Conservation (phyloP, 2,888 invertebrate genomes). For the Dysmachus trigonus region DNA sequence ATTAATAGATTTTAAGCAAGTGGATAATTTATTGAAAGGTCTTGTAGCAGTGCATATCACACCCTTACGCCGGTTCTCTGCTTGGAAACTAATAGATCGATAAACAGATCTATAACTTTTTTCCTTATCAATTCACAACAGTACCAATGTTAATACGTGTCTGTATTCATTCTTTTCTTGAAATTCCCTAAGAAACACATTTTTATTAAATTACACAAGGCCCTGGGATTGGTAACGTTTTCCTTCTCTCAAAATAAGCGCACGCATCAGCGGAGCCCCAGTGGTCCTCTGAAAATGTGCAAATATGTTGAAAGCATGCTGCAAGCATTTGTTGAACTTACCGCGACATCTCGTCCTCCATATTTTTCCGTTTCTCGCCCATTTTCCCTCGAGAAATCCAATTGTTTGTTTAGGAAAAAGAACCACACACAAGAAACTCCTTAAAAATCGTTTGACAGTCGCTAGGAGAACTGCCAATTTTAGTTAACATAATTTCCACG, state of each 20-base stretch:
- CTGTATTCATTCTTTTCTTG: no score
- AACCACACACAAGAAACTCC: background rate
- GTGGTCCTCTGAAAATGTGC: background rate
- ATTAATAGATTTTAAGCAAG: no score
- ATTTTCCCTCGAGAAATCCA: constrained; percentile 50
- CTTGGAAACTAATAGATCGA: no score
- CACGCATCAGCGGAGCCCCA: background rate
- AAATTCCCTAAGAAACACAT: constrained; percentile 25
- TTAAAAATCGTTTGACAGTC: background rate
- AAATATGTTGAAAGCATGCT: background rate
- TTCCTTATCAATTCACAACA: no score
- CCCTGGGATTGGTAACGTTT: background rate
- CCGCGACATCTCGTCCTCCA: constrained; percentile 94
- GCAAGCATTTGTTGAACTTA: constrained; percentile 59
- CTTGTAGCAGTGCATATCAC: no score
- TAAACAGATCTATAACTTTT: no score
- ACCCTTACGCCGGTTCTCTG: no score
- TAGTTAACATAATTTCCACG: background rate
- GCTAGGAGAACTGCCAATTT: background rate
- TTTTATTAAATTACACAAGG: background rate
- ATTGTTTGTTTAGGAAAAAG: background rate
- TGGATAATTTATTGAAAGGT: no score
- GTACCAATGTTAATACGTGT: no score
- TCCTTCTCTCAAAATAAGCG: background rate
- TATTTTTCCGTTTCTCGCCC: constrained; percentile 67